Evolutionary conservation across 2,888 invertebrate species (phyloP).

Genomic region (Lepidochrysops patricia): DNA sequence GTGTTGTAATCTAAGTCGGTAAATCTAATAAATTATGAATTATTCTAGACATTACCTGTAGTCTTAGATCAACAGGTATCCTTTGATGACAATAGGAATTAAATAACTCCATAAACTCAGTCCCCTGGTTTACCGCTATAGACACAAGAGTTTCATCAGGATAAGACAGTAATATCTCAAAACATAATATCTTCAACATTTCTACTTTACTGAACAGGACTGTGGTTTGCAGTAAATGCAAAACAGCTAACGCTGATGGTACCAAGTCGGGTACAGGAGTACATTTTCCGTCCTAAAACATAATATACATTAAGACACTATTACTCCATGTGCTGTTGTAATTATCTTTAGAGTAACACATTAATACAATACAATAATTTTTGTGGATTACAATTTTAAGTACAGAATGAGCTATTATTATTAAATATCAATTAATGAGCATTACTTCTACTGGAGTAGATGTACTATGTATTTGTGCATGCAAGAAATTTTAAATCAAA

Average conservation of each 20-base stretch:
- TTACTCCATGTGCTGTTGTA: background rate
- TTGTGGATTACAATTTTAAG: no score
- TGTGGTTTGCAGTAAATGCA: slow-evolving; percentile 37
- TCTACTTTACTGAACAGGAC: slow-evolving; percentile 31
- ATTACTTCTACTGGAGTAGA: no score
- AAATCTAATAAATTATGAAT: no score
- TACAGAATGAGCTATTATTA: no score
- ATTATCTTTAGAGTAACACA: no score
- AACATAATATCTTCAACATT: slow-evolving; percentile 34
- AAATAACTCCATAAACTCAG: slow-evolving; percentile 36
- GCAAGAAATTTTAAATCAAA: no score
- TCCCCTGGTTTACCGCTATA: slow-evolving; percentile 28
- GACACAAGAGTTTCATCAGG: slow-evolving; percentile 36
- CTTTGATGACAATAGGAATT: slow-evolving; percentile 31
- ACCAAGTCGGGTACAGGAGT: slow-evolving; percentile 30
- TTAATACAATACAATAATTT: no score
- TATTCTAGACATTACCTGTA: slow-evolving; percentile 38
- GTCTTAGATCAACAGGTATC: slow-evolving; percentile 27
- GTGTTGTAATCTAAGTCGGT: no score
- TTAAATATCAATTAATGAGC: no score
- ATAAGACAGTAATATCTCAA: slow-evolving; percentile 40
- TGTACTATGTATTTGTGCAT: no score
- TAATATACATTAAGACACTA: background rate
- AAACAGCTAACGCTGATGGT: slow-evolving; percentile 37
- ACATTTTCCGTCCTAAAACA: slow-evolving; percentile 19